Conservation (phyloP, 2,797 vertebrate species). For the Sus cebifrons region DNA sequence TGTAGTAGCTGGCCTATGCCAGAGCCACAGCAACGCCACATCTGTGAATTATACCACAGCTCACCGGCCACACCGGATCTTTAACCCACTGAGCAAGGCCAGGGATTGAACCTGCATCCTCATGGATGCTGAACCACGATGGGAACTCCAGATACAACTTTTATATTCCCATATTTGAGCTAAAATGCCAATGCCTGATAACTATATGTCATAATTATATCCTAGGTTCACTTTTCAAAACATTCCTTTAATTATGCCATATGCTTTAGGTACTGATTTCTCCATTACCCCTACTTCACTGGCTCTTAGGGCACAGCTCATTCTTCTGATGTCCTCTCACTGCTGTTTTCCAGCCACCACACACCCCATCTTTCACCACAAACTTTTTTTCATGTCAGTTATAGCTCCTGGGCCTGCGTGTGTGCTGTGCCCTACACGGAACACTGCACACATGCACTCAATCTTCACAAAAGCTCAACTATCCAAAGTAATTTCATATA, state of each 20-base stretch:
- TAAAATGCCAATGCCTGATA: not conserved
- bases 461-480: not conserved
- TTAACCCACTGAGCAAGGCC: too few species aligned
- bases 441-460: not conserved
- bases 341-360: not conserved
- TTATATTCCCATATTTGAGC: not conserved
- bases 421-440: not conserved
- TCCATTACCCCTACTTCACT: not conserved
- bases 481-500: not conserved
- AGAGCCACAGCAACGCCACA: too few species aligned
- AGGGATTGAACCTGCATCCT: too few species aligned
- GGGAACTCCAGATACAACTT: not conserved
- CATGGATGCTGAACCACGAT: too few species aligned
- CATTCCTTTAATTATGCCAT: not conserved
- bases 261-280: not conserved
- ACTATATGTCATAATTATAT: not conserved
- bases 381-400: not conserved
- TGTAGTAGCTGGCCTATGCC: too few species aligned
- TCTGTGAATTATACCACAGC: too few species aligned
- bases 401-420: not conserved
- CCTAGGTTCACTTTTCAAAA: slow-evolving; percentile 45
- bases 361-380: not conserved
- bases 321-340: not conserved
- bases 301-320: not conserved
- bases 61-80: too few species aligned